Base-by-base conservation (phyloP, 2,113 vertebrate species). In the Hyla sarda region DNA sequence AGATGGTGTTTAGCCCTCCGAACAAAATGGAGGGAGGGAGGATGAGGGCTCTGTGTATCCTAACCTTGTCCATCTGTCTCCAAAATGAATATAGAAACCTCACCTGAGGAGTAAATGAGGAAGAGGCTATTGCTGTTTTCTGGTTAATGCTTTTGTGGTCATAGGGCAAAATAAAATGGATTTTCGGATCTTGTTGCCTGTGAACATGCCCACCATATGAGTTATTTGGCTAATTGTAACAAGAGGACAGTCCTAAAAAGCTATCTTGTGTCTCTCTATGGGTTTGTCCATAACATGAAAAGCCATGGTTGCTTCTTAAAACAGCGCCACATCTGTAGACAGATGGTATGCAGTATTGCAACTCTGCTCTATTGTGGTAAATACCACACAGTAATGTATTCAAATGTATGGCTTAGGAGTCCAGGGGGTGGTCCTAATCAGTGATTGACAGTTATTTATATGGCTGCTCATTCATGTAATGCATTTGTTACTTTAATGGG, bases 1-100 rank as follows among this genome's bases (percentile, higher is more conserved):
- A 85, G 84, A 85, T 85, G 84, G 74, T 56, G 48, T 79, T 69
- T 67, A 85, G 75, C 75, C 84, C 75, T 79, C 34, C 25, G 56
- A 67, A 85, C 83, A 77, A 77, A 74, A 60, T 30, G 56, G 32
- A 77, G 58, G 73, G 54, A 65, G 73, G 56, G 83, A 60, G 71
- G 9, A 48, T 37, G 58, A 54, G 48, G 41, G 32, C 30, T 48
- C 10, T 41, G 67, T 52, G 23, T 77, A 75, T 76, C 41, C 58
- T 77, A 79, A 85, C 58, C 60, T 79, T 85, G 60, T 65, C 30
- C 84, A 79, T 85, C 75, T 85, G 74, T 79, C 28, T 69, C 58
- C 5, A 75, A 84, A 76, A 76, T 48, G 71, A 76, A 76, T 47
- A 76, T 75, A 62, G 52, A 65, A 76, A 48, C 72, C 41, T 84